Base-by-base conservation (phyloP, 2,113 vertebrate species). In the Synodontis membranacea region DNA sequence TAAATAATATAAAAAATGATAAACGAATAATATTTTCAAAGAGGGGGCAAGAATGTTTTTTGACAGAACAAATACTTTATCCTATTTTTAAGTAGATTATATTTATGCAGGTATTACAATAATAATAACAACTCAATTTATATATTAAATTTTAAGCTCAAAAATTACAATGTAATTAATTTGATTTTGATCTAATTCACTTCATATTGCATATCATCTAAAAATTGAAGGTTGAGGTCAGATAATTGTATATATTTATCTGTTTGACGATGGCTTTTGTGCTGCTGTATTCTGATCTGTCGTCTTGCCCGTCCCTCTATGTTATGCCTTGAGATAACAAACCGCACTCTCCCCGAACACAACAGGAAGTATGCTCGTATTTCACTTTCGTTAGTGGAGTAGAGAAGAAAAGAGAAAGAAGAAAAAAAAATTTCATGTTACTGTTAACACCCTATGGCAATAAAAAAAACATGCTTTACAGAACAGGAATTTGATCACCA, bases 341-440 rank as follows among this genome's bases (percentile, higher is more conserved):
- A 88, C 21, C 37, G 1, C 19, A 66, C 60, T 62, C 54, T 85
- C 48, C 58, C 39, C 37, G 2, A 75, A 48, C 19, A 62, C 9
- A 58, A 78, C 84, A 82, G 80, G 46, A 78, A 86, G 58, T 28
- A 44, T 56, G 37, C 28, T 70, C 64, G n/a, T 34, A 88, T 79
- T 86, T 86, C 80, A 79, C 54, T 84, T 86, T 86, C 46, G 14
- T 62, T 76, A 75, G 46, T 52, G 52, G n/a, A 3, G n/a, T n/a
- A n/a, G n/a, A 4, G 3, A 70, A 39, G 37, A 46, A 17, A 48
- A 23, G 21, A 46, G 17, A 10, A 9, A 10, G 5, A 44, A 44
- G 19, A 52, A 31, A 46, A 66, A 82, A 86, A 66, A 44, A 74
- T 28, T 68, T 48, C 39, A 60, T 8, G 10, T 68, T 56, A 74